Conservation (phyloP, 2,797 vertebrate species). For the Leptodactylus fallax region DNA sequence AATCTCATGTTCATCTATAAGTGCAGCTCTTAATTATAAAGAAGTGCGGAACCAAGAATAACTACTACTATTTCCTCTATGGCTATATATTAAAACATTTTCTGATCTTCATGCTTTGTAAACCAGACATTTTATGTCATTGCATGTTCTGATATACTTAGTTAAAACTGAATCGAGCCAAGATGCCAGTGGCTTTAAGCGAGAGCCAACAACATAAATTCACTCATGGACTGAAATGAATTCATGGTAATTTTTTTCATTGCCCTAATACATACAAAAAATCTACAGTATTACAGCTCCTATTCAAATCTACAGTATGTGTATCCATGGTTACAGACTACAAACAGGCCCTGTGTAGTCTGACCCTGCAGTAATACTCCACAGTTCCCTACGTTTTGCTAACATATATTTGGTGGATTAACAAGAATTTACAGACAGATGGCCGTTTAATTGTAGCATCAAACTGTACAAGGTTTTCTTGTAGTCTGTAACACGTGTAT, state of each 20-base stretch:
- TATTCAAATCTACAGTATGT: too few relatives aligned
- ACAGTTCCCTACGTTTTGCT: too few relatives aligned
- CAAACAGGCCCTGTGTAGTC: too few relatives aligned
- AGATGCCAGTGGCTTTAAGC: background rate
- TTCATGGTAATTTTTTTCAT: background rate
- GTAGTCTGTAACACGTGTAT: too few relatives aligned
- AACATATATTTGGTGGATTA: too few relatives aligned
- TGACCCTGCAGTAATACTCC: too few relatives aligned
- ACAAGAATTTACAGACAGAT: too few relatives aligned
- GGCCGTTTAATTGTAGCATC: too few relatives aligned
- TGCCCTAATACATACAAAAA: too few relatives aligned
- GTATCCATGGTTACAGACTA: too few relatives aligned
- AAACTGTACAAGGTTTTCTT: too few relatives aligned
- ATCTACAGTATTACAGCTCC: background rate
- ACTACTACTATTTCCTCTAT: background rate
- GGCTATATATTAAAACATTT: background rate
- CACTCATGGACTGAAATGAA: background rate
- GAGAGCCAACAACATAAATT: background rate
- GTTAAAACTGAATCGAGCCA: background rate
- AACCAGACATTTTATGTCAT: slow-evolving; percentile 8
- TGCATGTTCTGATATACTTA: background rate
- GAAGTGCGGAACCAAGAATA: background rate
- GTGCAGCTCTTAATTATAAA: background rate
- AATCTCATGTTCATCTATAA: slow-evolving; percentile 5
- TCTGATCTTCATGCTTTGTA: background rate